Evolutionary conservation across 2,113 vertebrate genomes (phyloP).

Genomic region (Xerus inauris): DNA sequence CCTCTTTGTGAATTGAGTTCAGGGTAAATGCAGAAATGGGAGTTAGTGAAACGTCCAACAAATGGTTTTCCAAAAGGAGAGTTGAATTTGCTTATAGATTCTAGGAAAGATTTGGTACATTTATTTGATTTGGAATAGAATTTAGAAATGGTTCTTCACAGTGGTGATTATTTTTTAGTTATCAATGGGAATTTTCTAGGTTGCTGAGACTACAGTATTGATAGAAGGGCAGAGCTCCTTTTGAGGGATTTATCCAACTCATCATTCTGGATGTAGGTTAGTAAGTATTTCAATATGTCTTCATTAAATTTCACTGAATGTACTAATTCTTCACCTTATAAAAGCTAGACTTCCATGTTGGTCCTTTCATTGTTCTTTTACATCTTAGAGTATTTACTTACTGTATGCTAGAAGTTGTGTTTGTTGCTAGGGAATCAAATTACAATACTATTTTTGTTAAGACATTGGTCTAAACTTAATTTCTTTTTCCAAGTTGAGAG

Average conservation of each 20-base stretch:
- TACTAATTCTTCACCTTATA: background rate
- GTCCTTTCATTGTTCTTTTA: background rate
- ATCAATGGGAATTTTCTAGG: background rate
- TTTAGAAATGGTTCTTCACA: background rate
- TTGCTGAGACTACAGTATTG: background rate
- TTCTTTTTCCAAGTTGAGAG: background rate
- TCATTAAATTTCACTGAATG: constrained; percentile 13
- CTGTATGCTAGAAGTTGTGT: background rate
- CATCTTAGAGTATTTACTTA: background rate
- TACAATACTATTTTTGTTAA: constrained; percentile 35
- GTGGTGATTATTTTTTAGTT: background rate
- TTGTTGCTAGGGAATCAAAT: background rate
- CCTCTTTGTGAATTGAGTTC: constrained; percentile 63
- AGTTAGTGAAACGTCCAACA: background rate
- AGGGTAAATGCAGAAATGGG: background rate
- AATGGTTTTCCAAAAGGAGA: constrained; percentile 32
- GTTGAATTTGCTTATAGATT: constrained; percentile 33
- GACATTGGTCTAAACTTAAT: background rate
- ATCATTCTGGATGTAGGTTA: background rate
- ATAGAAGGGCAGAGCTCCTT: background rate
- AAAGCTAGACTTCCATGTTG: background rate
- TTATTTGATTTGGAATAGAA: background rate
- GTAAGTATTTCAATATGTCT: background rate
- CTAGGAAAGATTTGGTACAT: constrained; percentile 16
- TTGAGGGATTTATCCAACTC: background rate